These are phyloP conservation scores for Thryonomys swinderianus DNA, from an alignment of 2,113 vertebrate species.

Conservation along the genomic window DNA sequence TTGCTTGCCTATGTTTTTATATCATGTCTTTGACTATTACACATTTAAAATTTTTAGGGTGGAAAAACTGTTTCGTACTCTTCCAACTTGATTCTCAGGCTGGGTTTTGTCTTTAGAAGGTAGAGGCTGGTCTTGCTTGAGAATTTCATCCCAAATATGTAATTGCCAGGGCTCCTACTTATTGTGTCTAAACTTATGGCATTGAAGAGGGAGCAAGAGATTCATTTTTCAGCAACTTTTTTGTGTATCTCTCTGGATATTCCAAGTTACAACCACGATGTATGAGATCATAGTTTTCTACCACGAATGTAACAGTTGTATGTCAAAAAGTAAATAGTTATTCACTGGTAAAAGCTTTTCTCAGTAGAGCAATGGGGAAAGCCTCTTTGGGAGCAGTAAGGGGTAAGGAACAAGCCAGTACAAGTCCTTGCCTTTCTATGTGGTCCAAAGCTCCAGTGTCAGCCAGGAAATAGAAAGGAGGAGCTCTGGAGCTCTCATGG, in stretches of 20 bases:
- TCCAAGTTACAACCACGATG: not conserved
- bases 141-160: not conserved
- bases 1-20: not conserved
- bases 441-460: fast-evolving
- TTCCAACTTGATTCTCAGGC: not conserved
- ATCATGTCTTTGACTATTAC: not conserved
- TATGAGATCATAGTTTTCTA: not conserved
- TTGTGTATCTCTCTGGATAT: not conserved
- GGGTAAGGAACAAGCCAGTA: not conserved
- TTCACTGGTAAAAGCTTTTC: not conserved
- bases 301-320: not conserved
- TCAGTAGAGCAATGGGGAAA: not conserved
- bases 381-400: fast-evolving
- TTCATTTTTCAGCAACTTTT: not conserved
- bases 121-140: not conserved
- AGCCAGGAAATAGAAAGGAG: not conserved
- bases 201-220: not conserved
- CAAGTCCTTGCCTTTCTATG: not conserved
- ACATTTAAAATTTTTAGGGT: not conserved
- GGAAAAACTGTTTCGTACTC: not conserved
- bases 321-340: not conserved
- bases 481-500: not conserved
- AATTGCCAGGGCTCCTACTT: not conserved
- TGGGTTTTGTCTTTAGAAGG: not conserved
- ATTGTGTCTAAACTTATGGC: not conserved